Evolutionary conservation across 2,888 invertebrate species (phyloP), one percentile per base, ranked within the genome.

Genomic region (Heliconius sara): DNA sequence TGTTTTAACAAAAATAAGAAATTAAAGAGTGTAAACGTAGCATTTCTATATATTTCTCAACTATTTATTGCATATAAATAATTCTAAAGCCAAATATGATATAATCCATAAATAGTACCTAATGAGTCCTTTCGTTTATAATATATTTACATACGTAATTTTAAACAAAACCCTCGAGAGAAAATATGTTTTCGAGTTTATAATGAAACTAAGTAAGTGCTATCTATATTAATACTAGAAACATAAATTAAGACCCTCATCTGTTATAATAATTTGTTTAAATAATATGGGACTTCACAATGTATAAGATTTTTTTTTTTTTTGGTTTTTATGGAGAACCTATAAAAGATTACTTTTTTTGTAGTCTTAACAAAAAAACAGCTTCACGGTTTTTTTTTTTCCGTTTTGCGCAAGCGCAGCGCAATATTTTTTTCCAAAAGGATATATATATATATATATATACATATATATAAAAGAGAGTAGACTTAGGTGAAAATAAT

Each of bases 61-160:
- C 19, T 52, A 19, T 7, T 52, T 52, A 52, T 19, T 52, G 3
- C 10, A 22, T 0, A 67, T 22, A 34, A 12, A 43, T 43, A 13
- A 43, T 68, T n/a, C 25, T 27, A 25, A 68, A 39, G 9, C 3
- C 25, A 25, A 68, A 39, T n/a, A 6, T 68, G n/a, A 68, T 39
- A 39, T 19, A 10, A 72, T 13, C 57, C 34, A n/a, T 22, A 57
- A 13, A 34, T 34, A n/a, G n/a, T 34, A 34, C 57, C n/a, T 13
- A n/a, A 30, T 57, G 30, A 57, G 13, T 34, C 72, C n/a, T 57
- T 57, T 57, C 13, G 57, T n/a, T 72, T 72, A 30, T 68, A 39
- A 25, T 68, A 57, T 72, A 72, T 34, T 16, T n/a, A 57, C 57
- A 34, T 34, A 72, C n/a, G n/a, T 72, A 72, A 57, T 72, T 72